Evolutionary conservation across 2,888 invertebrate species (phyloP).

Genomic region (Polyommatus icarus): DNA sequence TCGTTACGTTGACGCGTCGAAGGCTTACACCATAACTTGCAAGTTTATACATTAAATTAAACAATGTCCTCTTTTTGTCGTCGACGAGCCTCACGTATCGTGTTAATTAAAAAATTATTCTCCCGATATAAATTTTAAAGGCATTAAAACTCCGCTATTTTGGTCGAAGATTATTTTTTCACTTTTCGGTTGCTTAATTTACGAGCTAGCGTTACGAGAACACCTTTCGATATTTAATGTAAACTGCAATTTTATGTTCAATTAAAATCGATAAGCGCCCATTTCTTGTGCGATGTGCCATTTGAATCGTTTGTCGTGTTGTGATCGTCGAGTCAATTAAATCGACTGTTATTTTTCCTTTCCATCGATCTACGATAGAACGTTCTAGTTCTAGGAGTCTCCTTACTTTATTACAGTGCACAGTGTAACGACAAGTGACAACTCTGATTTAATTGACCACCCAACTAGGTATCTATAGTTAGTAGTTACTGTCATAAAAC

Average conservation of each 20-base stretch:
- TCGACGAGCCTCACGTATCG: slow-evolving; percentile 6
- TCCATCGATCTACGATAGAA: neutral
- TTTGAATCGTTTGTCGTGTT: slow-evolving; percentile 17
- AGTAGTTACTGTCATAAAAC: no score
- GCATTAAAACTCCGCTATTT: slow-evolving; percentile 20
- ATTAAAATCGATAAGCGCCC: slow-evolving; percentile 24
- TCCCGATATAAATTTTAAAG: slow-evolving; percentile 24
- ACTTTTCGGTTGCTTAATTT: slow-evolving; percentile 19
- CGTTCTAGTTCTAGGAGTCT: no score
- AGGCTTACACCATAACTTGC: slow-evolving; percentile 24
- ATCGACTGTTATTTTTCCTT: neutral
- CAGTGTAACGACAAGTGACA: no score
- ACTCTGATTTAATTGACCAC: no score
- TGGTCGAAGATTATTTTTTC: slow-evolving; percentile 22
- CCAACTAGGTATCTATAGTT: no score
- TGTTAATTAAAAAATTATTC: slow-evolving; percentile 31
- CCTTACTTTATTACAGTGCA: no score
- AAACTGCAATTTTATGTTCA: slow-evolving; percentile 31
- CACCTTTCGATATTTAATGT: slow-evolving; percentile 29
- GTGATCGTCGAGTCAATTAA: slow-evolving; percentile 1
- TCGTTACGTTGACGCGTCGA: slow-evolving; percentile 14
- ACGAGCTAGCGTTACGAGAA: slow-evolving; percentile 11
- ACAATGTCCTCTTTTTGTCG: slow-evolving; percentile 22
- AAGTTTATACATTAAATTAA: slow-evolving; percentile 25
- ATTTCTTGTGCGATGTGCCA: slow-evolving; percentile 11